phyloP scores from a whole-genome alignment of 2,113 vertebrate genomes.

The Spea bombifrons region DNA sequence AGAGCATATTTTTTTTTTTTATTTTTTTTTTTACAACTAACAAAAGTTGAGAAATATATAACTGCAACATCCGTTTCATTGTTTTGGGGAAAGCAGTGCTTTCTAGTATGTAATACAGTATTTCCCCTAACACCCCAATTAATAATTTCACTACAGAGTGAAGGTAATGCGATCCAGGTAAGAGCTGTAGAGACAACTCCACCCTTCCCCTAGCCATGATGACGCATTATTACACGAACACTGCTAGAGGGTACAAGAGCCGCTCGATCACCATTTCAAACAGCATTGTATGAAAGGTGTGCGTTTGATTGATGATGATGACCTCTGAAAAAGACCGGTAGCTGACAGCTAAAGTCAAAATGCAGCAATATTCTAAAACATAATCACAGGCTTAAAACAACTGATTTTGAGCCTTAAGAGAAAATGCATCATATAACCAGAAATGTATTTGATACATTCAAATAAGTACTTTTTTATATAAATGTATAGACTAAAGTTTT shows the following conservation, averaged over 20 bases:
- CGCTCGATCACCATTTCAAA: not conserved
- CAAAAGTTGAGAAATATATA: too few species aligned
- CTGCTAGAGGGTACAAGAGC: not conserved
- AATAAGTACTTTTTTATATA: too few species aligned
- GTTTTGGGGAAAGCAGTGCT: too few species aligned
- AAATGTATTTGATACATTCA: too few species aligned
- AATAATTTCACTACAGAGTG: not conserved
- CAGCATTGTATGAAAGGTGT: not conserved
- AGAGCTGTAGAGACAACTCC: not conserved
- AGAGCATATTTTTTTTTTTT: too few species aligned
- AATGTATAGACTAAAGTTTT: too few species aligned
- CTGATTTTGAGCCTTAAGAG: too few species aligned
- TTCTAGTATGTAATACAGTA: too few species aligned
- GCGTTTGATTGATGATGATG: not conserved
- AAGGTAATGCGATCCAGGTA: not conserved
- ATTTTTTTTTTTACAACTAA: too few species aligned
- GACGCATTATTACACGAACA: not conserved
- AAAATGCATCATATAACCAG: too few species aligned
- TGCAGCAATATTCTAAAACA: not conserved
- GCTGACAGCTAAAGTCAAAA: not conserved
- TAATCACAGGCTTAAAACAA: not conserved
- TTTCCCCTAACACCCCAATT: not conserved
- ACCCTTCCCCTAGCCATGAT: not conserved
- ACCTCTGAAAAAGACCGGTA: not conserved
- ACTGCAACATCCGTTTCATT: too few species aligned